Evolutionary conservation across 2,113 vertebrate genomes (phyloP).

Genomic region (Crotophaga sulcirostris): DNA sequence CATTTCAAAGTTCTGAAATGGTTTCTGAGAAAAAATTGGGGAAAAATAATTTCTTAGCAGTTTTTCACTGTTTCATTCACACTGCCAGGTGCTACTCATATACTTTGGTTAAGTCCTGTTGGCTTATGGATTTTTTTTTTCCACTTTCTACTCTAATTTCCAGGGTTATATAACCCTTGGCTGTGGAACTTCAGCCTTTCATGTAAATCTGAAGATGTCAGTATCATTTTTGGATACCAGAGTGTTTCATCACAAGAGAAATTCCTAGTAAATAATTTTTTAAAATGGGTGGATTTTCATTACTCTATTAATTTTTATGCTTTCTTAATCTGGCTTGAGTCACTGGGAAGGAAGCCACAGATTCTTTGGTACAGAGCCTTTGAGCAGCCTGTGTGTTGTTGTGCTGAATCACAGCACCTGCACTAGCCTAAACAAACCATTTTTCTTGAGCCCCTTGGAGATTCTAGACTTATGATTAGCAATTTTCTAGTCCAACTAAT

Average conservation of each 20-base stretch:
- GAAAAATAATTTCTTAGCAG: not conserved
- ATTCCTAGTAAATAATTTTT: constrained; percentile 18
- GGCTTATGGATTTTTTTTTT: not conserved
- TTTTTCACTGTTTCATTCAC: not conserved
- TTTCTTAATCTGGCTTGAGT: constrained; percentile 27
- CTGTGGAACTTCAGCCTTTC: not conserved
- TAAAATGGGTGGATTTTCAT: not conserved
- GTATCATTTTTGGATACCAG: not conserved
- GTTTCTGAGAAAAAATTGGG: not conserved
- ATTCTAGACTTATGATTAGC: not conserved
- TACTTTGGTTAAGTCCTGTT: not conserved
- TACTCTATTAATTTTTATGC: constrained; percentile 26
- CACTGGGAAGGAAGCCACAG: not conserved
- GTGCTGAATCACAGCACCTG: constrained; percentile 43
- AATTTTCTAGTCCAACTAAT: not conserved
- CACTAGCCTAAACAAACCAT: not conserved
- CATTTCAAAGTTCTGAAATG: not conserved
- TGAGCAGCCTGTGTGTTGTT: not conserved
- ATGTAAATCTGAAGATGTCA: not conserved
- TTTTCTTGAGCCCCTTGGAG: not conserved
- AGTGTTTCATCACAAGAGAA: constrained; percentile 11
- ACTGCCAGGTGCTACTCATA: not conserved
- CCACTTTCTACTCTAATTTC: not conserved
- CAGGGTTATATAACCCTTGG: not conserved
- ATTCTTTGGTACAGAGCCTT: not conserved